Evolutionary conservation across 2,113 vertebrate species (phyloP).

Genomic region (Psilopogon haemacephalus): DNA sequence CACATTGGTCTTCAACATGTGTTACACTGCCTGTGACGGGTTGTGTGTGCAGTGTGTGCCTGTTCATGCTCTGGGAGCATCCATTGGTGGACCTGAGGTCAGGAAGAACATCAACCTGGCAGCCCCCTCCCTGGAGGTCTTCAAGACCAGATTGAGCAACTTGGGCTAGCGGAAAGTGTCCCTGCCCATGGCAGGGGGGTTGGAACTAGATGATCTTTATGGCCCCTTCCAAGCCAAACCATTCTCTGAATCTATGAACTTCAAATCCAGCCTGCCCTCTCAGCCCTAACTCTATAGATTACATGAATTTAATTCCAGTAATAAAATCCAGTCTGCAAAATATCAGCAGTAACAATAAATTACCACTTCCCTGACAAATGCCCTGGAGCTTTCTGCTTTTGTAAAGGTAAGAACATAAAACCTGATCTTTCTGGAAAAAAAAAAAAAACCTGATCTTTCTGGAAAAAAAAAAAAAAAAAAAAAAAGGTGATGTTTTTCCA

Average conservation of each 20-base stretch:
- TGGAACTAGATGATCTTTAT: too few relatives aligned
- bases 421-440: background rate
- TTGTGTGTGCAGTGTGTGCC: background rate
- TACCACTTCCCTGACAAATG: background rate
- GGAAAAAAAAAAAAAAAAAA: too few relatives aligned
- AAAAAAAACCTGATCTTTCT: background rate
- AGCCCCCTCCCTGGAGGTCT: background rate
- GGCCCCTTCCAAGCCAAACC: too few relatives aligned
- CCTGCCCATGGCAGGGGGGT: too few relatives aligned
- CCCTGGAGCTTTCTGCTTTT: background rate
- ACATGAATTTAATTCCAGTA: background rate
- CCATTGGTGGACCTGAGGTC: background rate
- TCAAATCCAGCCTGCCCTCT: background rate
- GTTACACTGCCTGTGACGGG: background rate
- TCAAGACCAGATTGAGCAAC: too few relatives aligned
- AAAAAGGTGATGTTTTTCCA: background rate
- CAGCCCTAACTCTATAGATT: background rate
- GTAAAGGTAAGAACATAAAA: background rate
- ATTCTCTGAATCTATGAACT: too few relatives aligned
- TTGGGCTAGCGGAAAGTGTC: too few relatives aligned
- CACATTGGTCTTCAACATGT: background rate
- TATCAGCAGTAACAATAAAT: background rate
- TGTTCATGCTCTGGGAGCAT: fast-evolving
- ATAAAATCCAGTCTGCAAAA: background rate
- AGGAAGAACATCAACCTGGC: background rate